A percentile compares a stretch with the other conserved stretches of the same genome.
phyloP scores from a whole-genome alignment of 2,797 vertebrate genomes.

The Limosa lapponica region DNA sequence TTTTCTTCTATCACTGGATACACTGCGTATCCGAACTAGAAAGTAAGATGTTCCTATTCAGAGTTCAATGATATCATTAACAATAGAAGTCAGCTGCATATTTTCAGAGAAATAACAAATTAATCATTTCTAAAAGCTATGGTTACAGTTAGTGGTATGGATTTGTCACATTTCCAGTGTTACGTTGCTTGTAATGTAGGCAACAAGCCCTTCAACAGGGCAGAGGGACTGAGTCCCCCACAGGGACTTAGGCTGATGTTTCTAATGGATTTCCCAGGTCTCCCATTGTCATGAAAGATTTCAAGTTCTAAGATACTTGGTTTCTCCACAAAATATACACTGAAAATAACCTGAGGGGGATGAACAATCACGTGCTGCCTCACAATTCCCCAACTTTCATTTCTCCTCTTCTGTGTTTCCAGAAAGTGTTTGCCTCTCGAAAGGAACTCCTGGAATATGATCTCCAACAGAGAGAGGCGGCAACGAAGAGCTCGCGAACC shows the following conservation, averaged over 20 bases:
- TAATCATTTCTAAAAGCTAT: background rate
- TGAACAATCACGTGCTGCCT: background rate
- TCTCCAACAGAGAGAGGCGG: constrained; percentile 95
- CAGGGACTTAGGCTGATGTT: background rate
- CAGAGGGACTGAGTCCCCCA: background rate
- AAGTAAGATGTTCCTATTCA: background rate
- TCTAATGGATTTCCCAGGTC: background rate
- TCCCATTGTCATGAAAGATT: background rate
- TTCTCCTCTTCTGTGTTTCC: background rate
- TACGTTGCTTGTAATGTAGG: background rate
- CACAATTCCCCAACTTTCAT: background rate
- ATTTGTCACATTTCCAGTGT: background rate
- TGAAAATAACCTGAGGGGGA: background rate
- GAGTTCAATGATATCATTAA: rapidly evolving
- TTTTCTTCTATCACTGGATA: background rate
- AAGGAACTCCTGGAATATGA: constrained; percentile 98
- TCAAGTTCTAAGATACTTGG: background rate
- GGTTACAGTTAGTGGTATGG: background rate
- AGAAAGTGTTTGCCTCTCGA: constrained; percentile 99
- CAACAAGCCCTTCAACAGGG: background rate
- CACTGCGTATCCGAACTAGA: background rate
- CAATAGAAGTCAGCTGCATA: background rate
- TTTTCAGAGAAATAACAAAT: background rate
- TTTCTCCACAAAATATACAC: rapidly evolving
- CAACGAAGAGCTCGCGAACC: constrained; percentile 93